phyloP scores from a whole-genome alignment of 2,113 vertebrate genomes.

The Nipponia nippon region DNA sequence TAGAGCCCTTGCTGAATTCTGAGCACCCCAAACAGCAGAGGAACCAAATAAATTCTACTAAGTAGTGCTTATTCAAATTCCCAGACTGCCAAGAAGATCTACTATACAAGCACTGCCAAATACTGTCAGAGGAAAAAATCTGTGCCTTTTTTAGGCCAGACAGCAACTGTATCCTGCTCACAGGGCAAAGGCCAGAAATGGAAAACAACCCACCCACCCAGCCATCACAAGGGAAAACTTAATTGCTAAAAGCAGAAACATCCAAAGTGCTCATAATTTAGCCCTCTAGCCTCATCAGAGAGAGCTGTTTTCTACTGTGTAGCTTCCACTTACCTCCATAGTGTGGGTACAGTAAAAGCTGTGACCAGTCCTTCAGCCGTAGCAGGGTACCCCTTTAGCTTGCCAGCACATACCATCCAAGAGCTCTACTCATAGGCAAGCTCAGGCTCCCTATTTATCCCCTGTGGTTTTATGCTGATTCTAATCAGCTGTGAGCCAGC shows the following conservation, averaged over 20 bases:
- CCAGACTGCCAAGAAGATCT: not conserved
- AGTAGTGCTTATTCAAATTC: not conserved
- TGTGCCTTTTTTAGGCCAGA: not conserved
- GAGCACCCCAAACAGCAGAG: not conserved
- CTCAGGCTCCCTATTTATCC: not conserved
- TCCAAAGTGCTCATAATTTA: not conserved
- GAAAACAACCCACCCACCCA: not conserved
- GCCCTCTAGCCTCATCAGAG: too few relatives aligned
- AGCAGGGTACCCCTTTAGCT: rapidly evolving
- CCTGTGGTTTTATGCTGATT: not conserved
- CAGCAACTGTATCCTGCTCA: not conserved
- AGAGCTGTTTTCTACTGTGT: not conserved
- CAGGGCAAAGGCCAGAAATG: not conserved
- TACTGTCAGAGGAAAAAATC: not conserved
- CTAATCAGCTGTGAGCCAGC: not conserved
- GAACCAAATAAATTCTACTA: not conserved
- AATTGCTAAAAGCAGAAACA: not conserved
- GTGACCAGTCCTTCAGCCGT: rapidly evolving
- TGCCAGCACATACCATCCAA: rapidly evolving
- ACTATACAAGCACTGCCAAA: not conserved
- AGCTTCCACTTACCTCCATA: not conserved
- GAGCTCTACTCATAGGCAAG: rapidly evolving
- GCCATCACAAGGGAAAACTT: not conserved
- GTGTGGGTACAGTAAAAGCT: not conserved
- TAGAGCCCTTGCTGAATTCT: not conserved